Conservation (phyloP, 2,888 invertebrate genomes). For the Drosophila limbata region DNA sequence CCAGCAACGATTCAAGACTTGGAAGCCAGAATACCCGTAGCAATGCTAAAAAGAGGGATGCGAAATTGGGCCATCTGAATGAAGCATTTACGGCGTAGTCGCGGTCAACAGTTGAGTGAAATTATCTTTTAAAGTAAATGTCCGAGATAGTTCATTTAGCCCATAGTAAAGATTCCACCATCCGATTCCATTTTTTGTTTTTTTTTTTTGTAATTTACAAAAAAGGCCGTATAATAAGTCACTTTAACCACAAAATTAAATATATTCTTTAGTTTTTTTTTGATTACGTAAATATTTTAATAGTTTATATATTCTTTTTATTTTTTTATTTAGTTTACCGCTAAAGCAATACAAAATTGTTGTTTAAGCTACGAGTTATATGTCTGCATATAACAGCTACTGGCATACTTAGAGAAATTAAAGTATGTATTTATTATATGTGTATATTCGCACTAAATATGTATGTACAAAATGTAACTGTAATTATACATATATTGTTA, state of each 20-base stretch:
- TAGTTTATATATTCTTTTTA: constrained; percentile 41
- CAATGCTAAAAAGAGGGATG: too few species aligned
- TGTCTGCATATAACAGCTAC: constrained; percentile 39
- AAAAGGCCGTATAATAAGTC: too few species aligned
- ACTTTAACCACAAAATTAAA: not conserved
- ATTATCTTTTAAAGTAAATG: too few species aligned
- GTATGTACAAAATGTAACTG: constrained; percentile 58
- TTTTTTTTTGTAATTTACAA: too few species aligned
- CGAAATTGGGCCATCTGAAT: too few species aligned
- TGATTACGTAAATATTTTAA: constrained; percentile 47
- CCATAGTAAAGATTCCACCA: too few species aligned
- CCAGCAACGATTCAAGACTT: too few species aligned
- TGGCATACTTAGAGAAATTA: constrained; percentile 48
- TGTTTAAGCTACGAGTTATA: constrained; percentile 54
- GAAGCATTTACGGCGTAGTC: too few species aligned
- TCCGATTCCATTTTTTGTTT: too few species aligned
- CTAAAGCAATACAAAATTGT: constrained; percentile 71
- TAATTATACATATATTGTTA: constrained; percentile 15
- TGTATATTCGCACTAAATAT: constrained; percentile 46
- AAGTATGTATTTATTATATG: constrained; percentile 19
- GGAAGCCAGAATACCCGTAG: too few species aligned
- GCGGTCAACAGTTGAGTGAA: too few species aligned
- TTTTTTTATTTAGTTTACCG: constrained; percentile 39
- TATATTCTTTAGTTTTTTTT: constrained; percentile 18
- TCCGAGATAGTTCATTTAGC: too few species aligned